Conservation (phyloP, 1,140 invertebrate species). For the Ceratosolen solmsi region DNA sequence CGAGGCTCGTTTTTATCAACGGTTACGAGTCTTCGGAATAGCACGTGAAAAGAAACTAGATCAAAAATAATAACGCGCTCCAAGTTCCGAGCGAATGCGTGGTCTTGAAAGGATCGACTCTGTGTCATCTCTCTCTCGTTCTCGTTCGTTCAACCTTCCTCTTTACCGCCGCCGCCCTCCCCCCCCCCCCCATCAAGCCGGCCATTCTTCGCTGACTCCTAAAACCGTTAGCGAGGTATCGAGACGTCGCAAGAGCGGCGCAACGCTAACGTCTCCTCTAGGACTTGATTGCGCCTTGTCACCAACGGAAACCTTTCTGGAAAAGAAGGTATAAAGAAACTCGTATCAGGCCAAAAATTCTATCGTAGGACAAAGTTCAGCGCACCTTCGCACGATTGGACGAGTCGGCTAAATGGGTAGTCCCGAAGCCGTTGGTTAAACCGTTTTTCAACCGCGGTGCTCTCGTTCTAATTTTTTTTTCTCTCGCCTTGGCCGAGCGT, state of each 20-base stretch:
- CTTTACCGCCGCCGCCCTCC: not conserved
- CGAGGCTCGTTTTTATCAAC: conserved; percentile 42
- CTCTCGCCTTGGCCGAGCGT: not conserved
- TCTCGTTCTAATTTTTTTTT: conserved; percentile 36
- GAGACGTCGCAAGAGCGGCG: not conserved
- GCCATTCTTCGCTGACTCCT: no score
- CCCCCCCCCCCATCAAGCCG: no score
- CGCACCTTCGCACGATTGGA: conserved; percentile 9
- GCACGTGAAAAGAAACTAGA: conserved; percentile 35
- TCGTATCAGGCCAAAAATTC: conserved; percentile 37
- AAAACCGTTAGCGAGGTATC: not conserved
- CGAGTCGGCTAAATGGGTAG: conserved; percentile 13
- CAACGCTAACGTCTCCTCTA: not conserved
- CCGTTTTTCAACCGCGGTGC: conserved; percentile 28
- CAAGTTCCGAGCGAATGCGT: not conserved
- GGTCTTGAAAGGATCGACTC: not conserved
- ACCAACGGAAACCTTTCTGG: conserved; percentile 34
- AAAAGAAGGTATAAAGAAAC: conserved; percentile 29
- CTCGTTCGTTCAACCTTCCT: not conserved
- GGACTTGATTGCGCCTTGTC: not conserved
- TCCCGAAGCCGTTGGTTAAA: not conserved
- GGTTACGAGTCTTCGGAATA: not conserved
- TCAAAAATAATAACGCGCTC: conserved; percentile 16
- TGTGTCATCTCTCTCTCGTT: not conserved
- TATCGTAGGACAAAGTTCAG: not conserved